Conservation (phyloP, 2,113 vertebrate genomes). For the Hiodon tergisus region DNA sequence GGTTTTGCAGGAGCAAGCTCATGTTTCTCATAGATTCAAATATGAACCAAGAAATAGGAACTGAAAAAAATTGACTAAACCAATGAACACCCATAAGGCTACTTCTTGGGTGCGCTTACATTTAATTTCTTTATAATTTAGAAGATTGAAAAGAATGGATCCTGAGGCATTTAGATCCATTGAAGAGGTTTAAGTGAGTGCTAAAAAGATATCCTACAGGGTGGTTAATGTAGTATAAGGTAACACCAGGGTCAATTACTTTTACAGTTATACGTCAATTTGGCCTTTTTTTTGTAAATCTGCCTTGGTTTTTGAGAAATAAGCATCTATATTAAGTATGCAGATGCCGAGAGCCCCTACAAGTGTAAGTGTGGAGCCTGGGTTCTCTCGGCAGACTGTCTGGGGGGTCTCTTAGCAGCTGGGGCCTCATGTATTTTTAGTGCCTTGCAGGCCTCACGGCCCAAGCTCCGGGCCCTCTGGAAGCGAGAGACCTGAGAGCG, state of each 20-base stretch:
- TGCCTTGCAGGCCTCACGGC: neutral
- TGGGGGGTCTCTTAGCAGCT: neutral
- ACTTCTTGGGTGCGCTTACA: neutral
- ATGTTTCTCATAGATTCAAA: neutral
- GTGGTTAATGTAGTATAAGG: neutral
- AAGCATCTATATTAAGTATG: neutral
- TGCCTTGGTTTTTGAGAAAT: too few species aligned
- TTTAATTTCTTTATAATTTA: neutral
- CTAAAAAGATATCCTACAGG: neutral
- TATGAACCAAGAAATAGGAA: neutral
- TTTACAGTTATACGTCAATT: too few species aligned
- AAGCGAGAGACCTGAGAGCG: neutral
- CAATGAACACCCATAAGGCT: neutral
- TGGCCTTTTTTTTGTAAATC: too few species aligned
- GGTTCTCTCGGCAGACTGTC: neutral
- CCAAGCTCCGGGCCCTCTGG: neutral
- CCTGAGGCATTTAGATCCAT: neutral
- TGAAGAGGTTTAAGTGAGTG: neutral
- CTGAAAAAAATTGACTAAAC: neutral
- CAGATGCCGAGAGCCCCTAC: neutral
- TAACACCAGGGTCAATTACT: neutral
- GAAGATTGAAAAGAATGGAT: neutral
- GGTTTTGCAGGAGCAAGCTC: neutral
- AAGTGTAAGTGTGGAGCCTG: neutral
- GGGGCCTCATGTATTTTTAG: neutral